Conservation (phyloP, 2,888 invertebrate genomes). For the Omphaloscelis lunosa region DNA sequence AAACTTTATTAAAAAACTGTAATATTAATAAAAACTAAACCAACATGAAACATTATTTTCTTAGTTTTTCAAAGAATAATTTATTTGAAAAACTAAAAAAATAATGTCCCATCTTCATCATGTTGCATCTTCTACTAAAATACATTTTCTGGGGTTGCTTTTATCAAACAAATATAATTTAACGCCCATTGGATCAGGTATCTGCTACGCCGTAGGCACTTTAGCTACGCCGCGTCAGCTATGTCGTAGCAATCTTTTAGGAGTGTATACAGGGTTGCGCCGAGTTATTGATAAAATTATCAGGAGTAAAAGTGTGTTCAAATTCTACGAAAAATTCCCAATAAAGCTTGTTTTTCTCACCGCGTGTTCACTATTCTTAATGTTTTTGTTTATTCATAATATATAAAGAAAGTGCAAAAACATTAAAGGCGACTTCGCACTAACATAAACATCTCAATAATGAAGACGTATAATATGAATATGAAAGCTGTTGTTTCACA, state of each 20-base stretch:
- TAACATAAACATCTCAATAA: conserved; percentile 19
- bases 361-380: background rate
- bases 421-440: background rate
- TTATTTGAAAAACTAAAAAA: too few relatives aligned
- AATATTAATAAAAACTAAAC: background rate
- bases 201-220: conserved; percentile 32
- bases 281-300: conserved; percentile 16
- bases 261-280: background rate
- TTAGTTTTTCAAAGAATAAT: too few relatives aligned
- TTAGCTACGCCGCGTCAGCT: conserved; percentile 1
- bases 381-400: conserved; percentile 15
- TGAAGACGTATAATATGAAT: conserved; percentile 11
- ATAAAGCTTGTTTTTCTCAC: conserved; percentile 2
- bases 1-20: too few relatives aligned
- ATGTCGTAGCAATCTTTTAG: conserved; percentile 30
- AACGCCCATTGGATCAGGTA: background rate
- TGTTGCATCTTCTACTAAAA: background rate
- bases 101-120: too few relatives aligned
- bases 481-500: background rate
- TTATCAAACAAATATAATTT: background rate
- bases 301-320: background rate
- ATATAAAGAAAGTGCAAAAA: conserved; percentile 10
- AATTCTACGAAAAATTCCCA: background rate
- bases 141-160: background rate
- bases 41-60: background rate